These are phyloP conservation scores for Cremastobaeus sp. DNA, from an alignment of 2,888 invertebrate genomes.

Conservation along the genomic window DNA sequence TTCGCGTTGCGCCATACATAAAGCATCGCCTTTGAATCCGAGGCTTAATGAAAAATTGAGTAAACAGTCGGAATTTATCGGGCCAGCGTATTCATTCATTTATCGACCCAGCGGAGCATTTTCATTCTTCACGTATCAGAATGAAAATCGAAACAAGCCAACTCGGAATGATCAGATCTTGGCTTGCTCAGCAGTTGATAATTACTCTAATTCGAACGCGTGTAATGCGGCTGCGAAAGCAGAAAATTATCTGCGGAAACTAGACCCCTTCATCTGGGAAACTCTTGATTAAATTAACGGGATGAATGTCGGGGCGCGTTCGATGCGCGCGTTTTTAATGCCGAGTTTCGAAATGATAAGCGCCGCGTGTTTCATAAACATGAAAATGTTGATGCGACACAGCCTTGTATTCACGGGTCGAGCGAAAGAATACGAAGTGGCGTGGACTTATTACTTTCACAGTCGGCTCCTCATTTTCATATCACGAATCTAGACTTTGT, in stretches of 20 bases:
- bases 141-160: too few relatives aligned
- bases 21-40: constrained; percentile 8
- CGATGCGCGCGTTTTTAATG: constrained; percentile 32
- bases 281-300: constrained; percentile 43
- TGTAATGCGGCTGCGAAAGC: constrained; percentile 14
- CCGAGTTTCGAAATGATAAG: constrained; percentile 17
- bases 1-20: background rate
- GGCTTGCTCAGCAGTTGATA: too few relatives aligned
- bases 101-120: too few relatives aligned
- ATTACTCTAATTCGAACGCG: too few relatives aligned
- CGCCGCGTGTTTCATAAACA: constrained; percentile 33
- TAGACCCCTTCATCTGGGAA: constrained; percentile 24
- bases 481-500: constrained; percentile 61
- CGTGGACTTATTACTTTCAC: constrained; percentile 62
- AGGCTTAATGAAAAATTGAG: constrained; percentile 23
- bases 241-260: constrained; percentile 30
- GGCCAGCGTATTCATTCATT: too few relatives aligned
- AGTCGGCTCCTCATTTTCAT: constrained; percentile 57
- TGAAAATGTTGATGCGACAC: constrained; percentile 49
- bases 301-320: constrained; percentile 9
- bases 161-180: too few relatives aligned
- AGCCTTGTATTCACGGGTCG: constrained; percentile 16
- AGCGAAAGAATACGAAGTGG: constrained; percentile 60
- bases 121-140: too few relatives aligned
- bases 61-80: constrained; percentile 6